Evolutionary conservation across 2,797 vertebrate species (phyloP), one percentile per base, ranked within the genome.

Genomic region (Pipistrellus nathusii): DNA sequence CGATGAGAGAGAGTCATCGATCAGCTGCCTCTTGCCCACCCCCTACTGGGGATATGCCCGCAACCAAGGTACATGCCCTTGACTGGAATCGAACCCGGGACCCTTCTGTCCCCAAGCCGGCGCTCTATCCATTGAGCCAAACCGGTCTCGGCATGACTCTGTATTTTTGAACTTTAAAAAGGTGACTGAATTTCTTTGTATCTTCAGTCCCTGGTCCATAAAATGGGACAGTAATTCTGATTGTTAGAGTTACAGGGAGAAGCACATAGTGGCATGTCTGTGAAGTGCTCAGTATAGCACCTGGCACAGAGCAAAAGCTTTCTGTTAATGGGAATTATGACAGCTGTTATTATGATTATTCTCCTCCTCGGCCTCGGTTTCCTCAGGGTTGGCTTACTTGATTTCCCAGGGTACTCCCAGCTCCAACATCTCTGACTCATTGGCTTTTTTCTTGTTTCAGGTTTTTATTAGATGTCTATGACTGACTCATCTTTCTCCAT

Each of bases 401-500:
- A 77, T 76, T 90, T 94, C 62, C 3, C 41, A 83, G 73, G 62
- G 64, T 77, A 83, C 75, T 95, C 72, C 68, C 38, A 75, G 68
- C n/a, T 81, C 85, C 4, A 4, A 69, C 73, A 75, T 84, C 93
- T 94, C 91, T 96, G 96, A 97, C 93, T 97, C 94, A 95, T 44
- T 90, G 85, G 71, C 62, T 85, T 75, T 83, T 64, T 93, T 90
- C 91, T 93, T 46, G 6, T 85, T 93, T 95, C 21, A 4, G 71
- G 35, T 51, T 95, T 96, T 97, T 86, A 96, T 96, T 96, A 94
- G 89, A 93, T 96, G 85, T 87, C 84, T 66, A 88, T 9, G 9
- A 90, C 86, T 97, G 97, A 96, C 83, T 97, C 95, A 97, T 94
- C 80, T 87, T 91, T 94, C 87, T 89, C 84, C 76, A 55, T 92